These are phyloP conservation scores for Epizoanthus rinbou DNA, from an alignment of 92 coral and sea anemone species.

Conservation along the genomic window DNA sequence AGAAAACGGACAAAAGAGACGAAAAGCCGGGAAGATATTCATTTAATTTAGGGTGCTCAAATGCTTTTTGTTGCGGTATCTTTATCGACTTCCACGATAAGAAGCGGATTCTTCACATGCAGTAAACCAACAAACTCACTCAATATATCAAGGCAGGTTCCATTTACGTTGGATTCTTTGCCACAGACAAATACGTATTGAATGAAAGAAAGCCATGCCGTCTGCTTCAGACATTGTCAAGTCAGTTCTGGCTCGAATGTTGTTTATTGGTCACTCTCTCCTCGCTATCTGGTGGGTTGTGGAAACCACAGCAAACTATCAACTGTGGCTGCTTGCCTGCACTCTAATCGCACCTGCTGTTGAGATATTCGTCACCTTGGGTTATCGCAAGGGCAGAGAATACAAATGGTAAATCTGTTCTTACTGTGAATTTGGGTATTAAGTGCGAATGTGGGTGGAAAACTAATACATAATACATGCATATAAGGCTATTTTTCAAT, in stretches of 20 bases:
- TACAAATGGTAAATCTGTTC: conserved; percentile 79
- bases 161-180: no score
- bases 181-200: no score
- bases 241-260: conserved; percentile 78
- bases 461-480: no score
- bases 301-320: conserved; percentile 51
- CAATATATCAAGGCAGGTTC: no score
- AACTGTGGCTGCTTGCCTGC: conserved; percentile 77
- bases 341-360: conserved; percentile 67
- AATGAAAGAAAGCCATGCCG: conserved; percentile 33
- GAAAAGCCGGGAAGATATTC: no score
- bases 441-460: no score
- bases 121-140: no score
- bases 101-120: no score
- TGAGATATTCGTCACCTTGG: conserved; percentile 76
- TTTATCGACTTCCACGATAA: no score
- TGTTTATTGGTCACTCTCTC: conserved; percentile 78
- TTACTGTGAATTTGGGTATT: not conserved
- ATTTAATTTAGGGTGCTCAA: no score
- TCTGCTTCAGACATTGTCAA: conserved; percentile 72
- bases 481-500: not conserved
- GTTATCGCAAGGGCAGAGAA: conserved; percentile 80
- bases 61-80: no score
- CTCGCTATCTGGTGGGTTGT: conserved; percentile 90
- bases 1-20: no score